phyloP scores from a whole-genome alignment of 2,888 invertebrate species.

The Vesta saturnalis region DNA sequence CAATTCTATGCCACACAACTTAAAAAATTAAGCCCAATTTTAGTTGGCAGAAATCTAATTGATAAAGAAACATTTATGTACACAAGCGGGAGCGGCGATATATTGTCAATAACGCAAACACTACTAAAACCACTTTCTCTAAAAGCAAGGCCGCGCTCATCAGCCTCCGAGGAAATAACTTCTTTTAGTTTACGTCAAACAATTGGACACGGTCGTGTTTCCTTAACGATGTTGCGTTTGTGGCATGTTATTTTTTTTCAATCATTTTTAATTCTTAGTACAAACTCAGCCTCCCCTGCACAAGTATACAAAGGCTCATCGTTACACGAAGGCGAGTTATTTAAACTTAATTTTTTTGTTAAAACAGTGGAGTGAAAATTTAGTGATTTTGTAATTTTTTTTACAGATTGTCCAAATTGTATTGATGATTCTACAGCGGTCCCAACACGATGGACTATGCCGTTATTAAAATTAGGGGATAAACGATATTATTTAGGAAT shows the following conservation, averaged over 20 bases:
- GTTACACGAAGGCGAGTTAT: conserved; percentile 31
- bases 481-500: conserved; percentile 92
- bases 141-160: conserved; percentile 40
- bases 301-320: conserved; percentile 21
- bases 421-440: conserved; percentile 72
- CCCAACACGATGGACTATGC: conserved; percentile 90
- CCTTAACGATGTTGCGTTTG: conserved; percentile 19
- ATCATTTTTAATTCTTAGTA: conserved; percentile 23
- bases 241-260: conserved; percentile 19
- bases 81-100: conserved; percentile 35
- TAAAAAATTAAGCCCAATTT: too few species aligned
- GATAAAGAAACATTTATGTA: conserved; percentile 19
- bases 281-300: conserved; percentile 18
- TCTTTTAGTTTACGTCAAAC: conserved; percentile 33
- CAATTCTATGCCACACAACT: too few species aligned
- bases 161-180: conserved; percentile 41
- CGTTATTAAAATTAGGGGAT: conserved; percentile 85
- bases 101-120: conserved; percentile 34
- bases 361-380: conserved; percentile 8
- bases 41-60: too few species aligned
- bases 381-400: conserved; percentile 15
- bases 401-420: conserved; percentile 83
- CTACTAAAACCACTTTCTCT: conserved; percentile 44
- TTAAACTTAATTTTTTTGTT: conserved; percentile 6
- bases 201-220: conserved; percentile 30